A percentile compares a stretch with the other conserved stretches of the same genome.
These are phyloP conservation scores for Hirtodrosophila cameraria DNA, from an alignment of 2,888 invertebrate genomes.

Conservation along the genomic window DNA sequence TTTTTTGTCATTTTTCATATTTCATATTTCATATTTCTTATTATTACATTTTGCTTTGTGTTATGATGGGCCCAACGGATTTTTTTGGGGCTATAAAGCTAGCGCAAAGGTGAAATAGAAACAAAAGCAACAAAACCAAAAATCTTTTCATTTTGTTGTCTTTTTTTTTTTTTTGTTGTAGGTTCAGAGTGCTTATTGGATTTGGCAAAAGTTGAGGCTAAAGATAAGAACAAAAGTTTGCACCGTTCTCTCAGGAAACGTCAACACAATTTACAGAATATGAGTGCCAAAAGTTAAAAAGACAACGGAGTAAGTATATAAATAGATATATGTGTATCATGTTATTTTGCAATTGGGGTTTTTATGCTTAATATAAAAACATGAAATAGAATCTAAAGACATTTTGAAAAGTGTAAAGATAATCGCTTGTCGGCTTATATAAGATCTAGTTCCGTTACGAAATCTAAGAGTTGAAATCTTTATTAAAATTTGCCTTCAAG, in stretches of 20 bases:
- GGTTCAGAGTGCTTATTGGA: constrained; percentile 65
- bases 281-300: not conserved
- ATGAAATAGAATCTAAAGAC: no score
- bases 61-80: constrained; percentile 13
- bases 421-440: no score
- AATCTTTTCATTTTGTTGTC: constrained; percentile 27
- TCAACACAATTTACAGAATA: constrained; percentile 17
- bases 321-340: not conserved
- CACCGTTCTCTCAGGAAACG: constrained; percentile 10
- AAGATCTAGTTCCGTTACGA: no score
- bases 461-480: no score
- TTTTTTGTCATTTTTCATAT: not conserved
- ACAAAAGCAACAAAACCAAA: no score
- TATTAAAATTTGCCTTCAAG: no score
- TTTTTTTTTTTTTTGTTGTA: constrained; percentile 28
- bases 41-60: constrained; percentile 6
- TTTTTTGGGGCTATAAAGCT: constrained; percentile 24
- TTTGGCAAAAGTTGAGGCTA: constrained; percentile 47
- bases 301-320: not conserved
- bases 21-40: constrained; percentile 18
- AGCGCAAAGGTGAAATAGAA: constrained; percentile 53
- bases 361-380: not conserved
- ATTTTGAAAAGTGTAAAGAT: no score
- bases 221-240: constrained; percentile 16
- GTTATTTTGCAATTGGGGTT: not conserved